Conservation (phyloP, 2,797 vertebrate species). For the Potorous gilbertii region DNA sequence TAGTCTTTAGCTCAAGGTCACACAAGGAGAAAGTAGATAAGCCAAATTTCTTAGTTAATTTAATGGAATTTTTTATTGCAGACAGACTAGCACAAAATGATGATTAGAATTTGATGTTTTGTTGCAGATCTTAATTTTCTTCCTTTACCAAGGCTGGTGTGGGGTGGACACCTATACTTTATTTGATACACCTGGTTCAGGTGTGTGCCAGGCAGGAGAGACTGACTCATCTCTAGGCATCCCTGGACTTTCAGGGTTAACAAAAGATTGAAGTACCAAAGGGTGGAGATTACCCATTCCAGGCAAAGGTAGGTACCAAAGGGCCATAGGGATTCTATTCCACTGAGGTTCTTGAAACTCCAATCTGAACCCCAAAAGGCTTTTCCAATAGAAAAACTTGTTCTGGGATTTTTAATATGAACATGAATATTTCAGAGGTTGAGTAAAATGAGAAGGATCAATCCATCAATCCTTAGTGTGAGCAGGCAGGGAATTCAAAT, state of each 20-base stretch:
- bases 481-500: slow-evolving; percentile 5
- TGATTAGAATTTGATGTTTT: neutral
- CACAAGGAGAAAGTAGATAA: neutral
- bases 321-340: neutral
- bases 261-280: neutral
- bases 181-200: neutral
- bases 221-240: neutral
- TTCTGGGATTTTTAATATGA: neutral
- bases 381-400: neutral
- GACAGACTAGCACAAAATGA: neutral
- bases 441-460: neutral
- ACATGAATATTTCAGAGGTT: neutral
- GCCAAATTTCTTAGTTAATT: neutral
- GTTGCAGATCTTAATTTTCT: neutral
- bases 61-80: neutral
- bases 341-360: neutral
- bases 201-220: neutral
- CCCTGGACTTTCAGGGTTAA: neutral
- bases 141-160: neutral
- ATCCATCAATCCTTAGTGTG: neutral
- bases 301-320: neutral
- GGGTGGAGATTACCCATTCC: neutral
- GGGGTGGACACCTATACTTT: neutral
- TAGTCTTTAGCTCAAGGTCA: neutral
- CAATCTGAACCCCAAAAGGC: neutral